phyloP scores from a whole-genome alignment of 2,797 vertebrate species.

The Dicrostonyx torquatus region DNA sequence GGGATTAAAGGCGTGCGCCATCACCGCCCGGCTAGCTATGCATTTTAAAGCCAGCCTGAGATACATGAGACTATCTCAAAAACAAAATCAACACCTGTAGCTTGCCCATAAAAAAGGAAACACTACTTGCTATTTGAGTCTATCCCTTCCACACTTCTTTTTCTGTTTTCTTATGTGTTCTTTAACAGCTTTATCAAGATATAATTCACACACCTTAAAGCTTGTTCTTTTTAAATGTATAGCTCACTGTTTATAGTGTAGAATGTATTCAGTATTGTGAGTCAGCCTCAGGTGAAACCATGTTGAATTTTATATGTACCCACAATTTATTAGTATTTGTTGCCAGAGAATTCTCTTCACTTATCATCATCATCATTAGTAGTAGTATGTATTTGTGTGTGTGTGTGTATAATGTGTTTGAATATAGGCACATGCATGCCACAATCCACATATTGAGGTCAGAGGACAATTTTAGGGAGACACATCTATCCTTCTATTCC shows the following conservation, averaged over 20 bases:
- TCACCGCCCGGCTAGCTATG: too few species aligned
- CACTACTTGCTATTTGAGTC: background rate
- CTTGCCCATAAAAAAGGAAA: background rate
- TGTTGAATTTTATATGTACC: background rate
- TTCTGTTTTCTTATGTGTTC: background rate
- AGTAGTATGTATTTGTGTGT: background rate
- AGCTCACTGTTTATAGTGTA: background rate
- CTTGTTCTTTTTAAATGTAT: background rate
- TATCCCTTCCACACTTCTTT: background rate
- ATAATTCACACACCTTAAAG: background rate
- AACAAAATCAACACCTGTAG: background rate
- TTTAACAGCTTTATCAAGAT: slow-evolving; percentile 15
- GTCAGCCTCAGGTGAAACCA: background rate
- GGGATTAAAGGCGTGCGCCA: too few species aligned
- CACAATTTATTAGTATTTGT: background rate
- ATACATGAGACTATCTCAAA: background rate
- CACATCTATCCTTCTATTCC: background rate
- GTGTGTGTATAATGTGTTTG: background rate
- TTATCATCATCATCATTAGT: background rate
- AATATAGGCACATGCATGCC: background rate
- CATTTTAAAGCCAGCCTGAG: background rate
- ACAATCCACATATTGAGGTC: background rate
- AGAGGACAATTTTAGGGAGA: background rate
- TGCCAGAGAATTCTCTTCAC: background rate
- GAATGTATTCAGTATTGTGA: background rate